These are phyloP conservation scores for Chymomyza costata DNA, from an alignment of 1,140 invertebrate genomes.

Conservation along the genomic window DNA sequence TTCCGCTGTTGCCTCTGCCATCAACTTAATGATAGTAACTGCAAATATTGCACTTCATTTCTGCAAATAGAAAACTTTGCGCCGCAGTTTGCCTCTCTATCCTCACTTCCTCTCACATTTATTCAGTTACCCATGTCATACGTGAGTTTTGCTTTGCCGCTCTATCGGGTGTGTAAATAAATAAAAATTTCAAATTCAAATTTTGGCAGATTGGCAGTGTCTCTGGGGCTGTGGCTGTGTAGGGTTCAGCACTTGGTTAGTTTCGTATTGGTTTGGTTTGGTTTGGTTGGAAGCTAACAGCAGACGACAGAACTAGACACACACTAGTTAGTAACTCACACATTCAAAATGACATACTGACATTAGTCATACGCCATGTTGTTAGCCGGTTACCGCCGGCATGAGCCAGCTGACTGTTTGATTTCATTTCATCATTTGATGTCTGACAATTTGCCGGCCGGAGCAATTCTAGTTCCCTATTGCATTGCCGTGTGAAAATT, in stretches of 20 bases:
- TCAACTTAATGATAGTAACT: conserved; percentile 25
- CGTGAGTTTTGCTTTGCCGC: conserved; percentile 9
- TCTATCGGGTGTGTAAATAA: conserved; percentile 50
- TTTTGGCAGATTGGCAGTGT: conserved; percentile 61
- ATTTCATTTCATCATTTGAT: conserved; percentile 70
- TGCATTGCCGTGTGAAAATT: conserved; percentile 66
- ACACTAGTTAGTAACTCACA: conserved; percentile 55
- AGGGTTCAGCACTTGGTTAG: too few species aligned
- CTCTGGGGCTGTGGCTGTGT: conserved; percentile 27
- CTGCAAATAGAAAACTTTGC: conserved; percentile 62
- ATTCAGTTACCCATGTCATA: conserved; percentile 3
- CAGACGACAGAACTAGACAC: conserved; percentile 15
- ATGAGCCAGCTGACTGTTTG: conserved; percentile 48
- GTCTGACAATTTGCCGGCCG: conserved; percentile 66
- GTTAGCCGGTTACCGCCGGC: conserved; percentile 2
- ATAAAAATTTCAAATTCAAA: conserved; percentile 72
- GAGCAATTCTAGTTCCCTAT: conserved; percentile 27
- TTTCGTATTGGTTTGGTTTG: too few species aligned
- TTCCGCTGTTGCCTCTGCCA: background rate
- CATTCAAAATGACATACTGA: conserved; percentile 40
- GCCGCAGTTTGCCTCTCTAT: too few species aligned
- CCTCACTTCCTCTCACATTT: conserved; percentile 16
- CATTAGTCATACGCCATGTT: background rate
- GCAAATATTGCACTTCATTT: conserved; percentile 53
- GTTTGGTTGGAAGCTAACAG: too few species aligned